Conservation (phyloP, 2,888 invertebrate genomes). For the Spilosoma lubricipeda region DNA sequence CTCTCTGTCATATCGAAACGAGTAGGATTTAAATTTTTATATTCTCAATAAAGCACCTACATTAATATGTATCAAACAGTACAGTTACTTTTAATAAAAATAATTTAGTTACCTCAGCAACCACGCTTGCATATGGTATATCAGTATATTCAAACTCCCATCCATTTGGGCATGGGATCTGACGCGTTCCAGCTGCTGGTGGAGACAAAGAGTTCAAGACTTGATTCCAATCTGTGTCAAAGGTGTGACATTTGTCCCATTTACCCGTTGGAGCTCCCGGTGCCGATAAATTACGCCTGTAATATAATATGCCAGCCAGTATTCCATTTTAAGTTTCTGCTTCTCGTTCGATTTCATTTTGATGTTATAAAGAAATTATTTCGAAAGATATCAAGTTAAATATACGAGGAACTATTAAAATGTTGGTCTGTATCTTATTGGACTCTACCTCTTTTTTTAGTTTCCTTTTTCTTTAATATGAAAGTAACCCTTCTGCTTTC, state of each 20-base stretch:
- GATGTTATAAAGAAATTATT: not conserved
- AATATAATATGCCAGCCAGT: not conserved
- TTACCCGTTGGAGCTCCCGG: constrained; percentile 56
- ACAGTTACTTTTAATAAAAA: not conserved
- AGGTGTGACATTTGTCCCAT: constrained; percentile 70
- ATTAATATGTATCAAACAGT: not conserved
- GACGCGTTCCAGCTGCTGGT: constrained; percentile 63
- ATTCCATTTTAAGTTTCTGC: not conserved
- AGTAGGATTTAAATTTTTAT: not conserved
- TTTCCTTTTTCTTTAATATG: not conserved
- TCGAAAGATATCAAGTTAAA: not conserved
- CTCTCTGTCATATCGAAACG: constrained; percentile 59
- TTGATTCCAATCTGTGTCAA: constrained; percentile 70
- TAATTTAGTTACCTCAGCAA: constrained; percentile 66
- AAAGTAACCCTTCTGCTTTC: not conserved
- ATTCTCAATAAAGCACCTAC: not conserved
- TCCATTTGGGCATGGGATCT: constrained; percentile 64
- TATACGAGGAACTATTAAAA: not conserved
- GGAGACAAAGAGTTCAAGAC: constrained; percentile 66
- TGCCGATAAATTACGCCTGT: constrained; percentile 72
- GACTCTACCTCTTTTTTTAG: not conserved
- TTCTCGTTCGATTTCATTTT: not conserved
- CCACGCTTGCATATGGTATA: constrained; percentile 75
- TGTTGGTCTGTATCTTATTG: not conserved
- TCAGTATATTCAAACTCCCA: constrained; percentile 77